A percentile compares a stretch with the other conserved stretches of the same genome.
Conservation (phyloP, 2,888 invertebrate species). For the Trachelus stipa region DNA sequence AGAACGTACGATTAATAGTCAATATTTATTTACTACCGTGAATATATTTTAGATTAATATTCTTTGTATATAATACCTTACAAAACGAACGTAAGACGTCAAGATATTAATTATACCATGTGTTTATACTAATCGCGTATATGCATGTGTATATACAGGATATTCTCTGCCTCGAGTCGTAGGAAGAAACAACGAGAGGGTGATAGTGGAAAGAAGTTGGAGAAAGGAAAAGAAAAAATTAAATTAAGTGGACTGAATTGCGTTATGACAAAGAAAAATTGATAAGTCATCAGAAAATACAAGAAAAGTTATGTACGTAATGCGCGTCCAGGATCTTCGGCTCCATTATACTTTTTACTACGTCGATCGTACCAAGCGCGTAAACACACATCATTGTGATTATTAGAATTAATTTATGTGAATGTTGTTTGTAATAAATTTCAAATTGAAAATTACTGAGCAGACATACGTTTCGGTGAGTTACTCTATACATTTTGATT, state of each 20-base stretch:
- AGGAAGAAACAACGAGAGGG: constrained; percentile 12
- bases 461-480: no score
- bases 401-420: constrained; percentile 44
- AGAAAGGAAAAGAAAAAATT: background rate
- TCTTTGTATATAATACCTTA: constrained; percentile 3
- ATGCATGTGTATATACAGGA: constrained; percentile 6
- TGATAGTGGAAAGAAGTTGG: background rate
- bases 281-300: background rate
- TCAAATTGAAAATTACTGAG: constrained; percentile 25
- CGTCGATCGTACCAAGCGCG: background rate
- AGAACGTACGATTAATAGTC: background rate
- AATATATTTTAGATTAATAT: constrained; percentile 4
- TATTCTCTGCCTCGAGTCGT: constrained; percentile 19
- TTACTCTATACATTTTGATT: background rate
- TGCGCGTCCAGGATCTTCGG: background rate
- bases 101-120: background rate
- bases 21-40: constrained; percentile 7
- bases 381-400: constrained; percentile 37
- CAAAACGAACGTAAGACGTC: background rate
- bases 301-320: background rate
- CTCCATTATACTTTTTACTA: background rate
- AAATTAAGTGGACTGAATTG: background rate
- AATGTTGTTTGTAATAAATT: constrained; percentile 52
- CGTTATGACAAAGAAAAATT: background rate
- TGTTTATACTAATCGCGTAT: background rate